phyloP scores from a whole-genome alignment of 2,888 invertebrate genomes.

The Dicyrtomina minuta region DNA sequence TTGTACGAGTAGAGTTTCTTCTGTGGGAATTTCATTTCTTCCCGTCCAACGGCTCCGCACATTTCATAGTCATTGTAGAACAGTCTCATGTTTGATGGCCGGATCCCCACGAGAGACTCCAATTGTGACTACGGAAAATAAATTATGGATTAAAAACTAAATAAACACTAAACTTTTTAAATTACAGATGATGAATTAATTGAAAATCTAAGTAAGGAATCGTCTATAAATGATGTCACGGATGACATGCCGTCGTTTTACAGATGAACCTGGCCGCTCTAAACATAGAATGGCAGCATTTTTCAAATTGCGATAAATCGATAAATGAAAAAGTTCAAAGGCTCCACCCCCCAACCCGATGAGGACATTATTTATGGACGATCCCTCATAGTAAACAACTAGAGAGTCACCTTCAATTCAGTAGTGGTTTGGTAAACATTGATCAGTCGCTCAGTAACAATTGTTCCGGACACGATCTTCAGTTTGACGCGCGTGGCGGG shows the following conservation, averaged over 20 bases:
- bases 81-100: slow-evolving; percentile 80
- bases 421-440: slow-evolving; percentile 73
- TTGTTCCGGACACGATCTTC: slow-evolving; percentile 72
- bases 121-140: slow-evolving; percentile 59
- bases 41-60: slow-evolving; percentile 67
- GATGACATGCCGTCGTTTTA: too few species aligned
- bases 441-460: slow-evolving; percentile 59
- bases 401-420: slow-evolving; percentile 66
- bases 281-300: too few species aligned
- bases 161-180: not conserved
- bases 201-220: too few species aligned
- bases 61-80: slow-evolving; percentile 81
- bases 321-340: not conserved
- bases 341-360: not conserved
- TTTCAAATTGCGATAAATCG: too few species aligned
- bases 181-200: too few species aligned
- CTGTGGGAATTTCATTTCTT: slow-evolving; percentile 84
- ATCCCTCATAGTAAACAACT: too few species aligned
- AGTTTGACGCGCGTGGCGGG: slow-evolving; percentile 78
- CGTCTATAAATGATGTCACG: too few species aligned
- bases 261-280: too few species aligned
- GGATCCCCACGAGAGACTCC: slow-evolving; percentile 74
- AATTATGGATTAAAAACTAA: slow-evolving; percentile 1
- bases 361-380: not conserved
- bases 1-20: slow-evolving; percentile 90